Evolutionary conservation across 2,888 invertebrate genomes (phyloP).

Genomic region (Heliconius erato): DNA sequence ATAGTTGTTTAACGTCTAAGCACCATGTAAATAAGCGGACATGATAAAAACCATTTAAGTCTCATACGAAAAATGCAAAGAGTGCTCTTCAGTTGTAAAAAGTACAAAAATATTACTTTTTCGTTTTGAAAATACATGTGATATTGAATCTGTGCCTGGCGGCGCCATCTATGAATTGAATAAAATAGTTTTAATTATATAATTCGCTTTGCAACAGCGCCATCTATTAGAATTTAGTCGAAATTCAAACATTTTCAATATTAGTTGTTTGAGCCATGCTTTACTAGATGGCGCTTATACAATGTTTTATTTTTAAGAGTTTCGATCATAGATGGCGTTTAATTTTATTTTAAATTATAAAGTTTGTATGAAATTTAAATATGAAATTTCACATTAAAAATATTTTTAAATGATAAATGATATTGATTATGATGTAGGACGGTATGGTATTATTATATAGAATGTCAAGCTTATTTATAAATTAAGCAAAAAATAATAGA

Average conservation of each 20-base stretch:
- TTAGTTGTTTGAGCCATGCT: not conserved
- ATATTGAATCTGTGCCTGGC: not conserved
- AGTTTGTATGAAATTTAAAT: too few species aligned
- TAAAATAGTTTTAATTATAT: not conserved
- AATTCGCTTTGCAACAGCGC: not conserved
- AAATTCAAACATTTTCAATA: too few species aligned
- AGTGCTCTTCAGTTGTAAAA: constrained; percentile 5
- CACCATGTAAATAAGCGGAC: constrained; percentile 20
- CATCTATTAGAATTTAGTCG: not conserved
- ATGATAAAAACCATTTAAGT: constrained; percentile 24
- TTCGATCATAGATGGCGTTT: not conserved
- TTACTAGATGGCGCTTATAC: not conserved
- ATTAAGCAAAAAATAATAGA: too few species aligned
- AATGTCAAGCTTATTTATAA: too few species aligned
- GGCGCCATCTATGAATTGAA: not conserved
- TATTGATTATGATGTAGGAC: too few species aligned
- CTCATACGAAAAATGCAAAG: constrained; percentile 17
- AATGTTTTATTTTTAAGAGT: not conserved
- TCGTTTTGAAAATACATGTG: not conserved
- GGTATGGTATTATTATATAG: too few species aligned
- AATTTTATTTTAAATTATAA: not conserved
- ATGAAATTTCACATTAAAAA: too few species aligned
- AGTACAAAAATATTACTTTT: constrained; percentile 8
- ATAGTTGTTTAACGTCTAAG: constrained; percentile 25
- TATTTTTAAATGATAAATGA: too few species aligned